These are phyloP conservation scores for Zele albiditarsus DNA, from an alignment of 2,888 invertebrate genomes.

Conservation along the genomic window DNA sequence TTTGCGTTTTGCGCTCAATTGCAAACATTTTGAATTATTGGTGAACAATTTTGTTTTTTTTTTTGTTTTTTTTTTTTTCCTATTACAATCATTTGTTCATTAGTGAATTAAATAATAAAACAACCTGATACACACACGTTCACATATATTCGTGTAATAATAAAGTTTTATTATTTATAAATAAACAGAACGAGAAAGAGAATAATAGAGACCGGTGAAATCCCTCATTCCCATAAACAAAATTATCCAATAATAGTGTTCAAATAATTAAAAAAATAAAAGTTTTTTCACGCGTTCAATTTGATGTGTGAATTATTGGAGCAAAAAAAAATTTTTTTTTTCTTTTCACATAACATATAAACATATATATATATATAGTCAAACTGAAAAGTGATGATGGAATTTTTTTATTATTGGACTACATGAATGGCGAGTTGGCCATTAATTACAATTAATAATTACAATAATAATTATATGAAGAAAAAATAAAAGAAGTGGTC, in stretches of 20 bases:
- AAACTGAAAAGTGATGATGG: too few relatives aligned
- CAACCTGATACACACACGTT: background rate
- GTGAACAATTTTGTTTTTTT: constrained; percentile 7
- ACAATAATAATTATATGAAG: background rate
- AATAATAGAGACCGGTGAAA: too few relatives aligned
- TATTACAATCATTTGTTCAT: background rate
- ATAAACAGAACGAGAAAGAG: too few relatives aligned
- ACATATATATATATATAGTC: too few relatives aligned
- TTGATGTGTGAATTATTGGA: background rate
- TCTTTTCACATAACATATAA: background rate
- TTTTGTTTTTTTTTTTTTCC: background rate
- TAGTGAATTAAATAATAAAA: background rate
- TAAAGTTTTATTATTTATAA: background rate
- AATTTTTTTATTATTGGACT: too few relatives aligned
- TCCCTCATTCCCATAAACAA: too few relatives aligned
- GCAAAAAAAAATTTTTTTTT: background rate
- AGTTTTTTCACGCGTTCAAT: background rate
- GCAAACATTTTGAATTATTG: background rate
- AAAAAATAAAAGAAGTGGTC: background rate
- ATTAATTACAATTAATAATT: background rate
- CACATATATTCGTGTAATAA: background rate
- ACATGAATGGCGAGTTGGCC: too few relatives aligned
- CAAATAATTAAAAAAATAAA: background rate
- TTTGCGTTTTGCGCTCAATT: constrained; percentile 32
- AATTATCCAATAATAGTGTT: background rate